Evolutionary conservation across 2,113 vertebrate species (phyloP), one percentile per base, ranked within the genome.

Genomic region (Vidua macroura): DNA sequence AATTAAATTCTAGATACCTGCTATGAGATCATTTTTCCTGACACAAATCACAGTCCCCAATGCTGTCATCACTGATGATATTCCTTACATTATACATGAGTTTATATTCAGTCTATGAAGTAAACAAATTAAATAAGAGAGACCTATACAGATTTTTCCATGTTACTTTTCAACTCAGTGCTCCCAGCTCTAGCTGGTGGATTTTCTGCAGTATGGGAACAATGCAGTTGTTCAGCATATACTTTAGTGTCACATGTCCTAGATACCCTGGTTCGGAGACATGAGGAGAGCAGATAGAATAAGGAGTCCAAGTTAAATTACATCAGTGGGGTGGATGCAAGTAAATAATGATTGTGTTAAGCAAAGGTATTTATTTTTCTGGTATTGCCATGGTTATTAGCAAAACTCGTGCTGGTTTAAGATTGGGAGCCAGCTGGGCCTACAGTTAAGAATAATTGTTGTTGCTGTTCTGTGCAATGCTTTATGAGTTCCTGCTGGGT

Each of bases 351-450:
- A 69, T 63, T 86, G 23, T 70, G 33, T 51, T 67, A 46, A 80
- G 33, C 23, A 83, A 77, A 94, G 51, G 55, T 83, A 83, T 94
- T 93, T 93, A 86, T 94, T 94, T 94, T 93, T 80, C 76, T 94
- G 27, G 17, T 80, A 39, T 88, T 70, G 33, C 56, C 84, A 77
- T 31, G 18, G 59, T 86, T 95, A 88, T 95, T 92, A 90, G 41
- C 44, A 83, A 90, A 92, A 77, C 68, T 43, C 90, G 24, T 93
- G 73, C 88, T 96, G 92, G 43, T 86, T 92, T 93, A 74, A 83
- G 83, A 83, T 2, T 83, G 55, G 55, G 51, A 93, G 27, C 85
- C 79, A 96, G 79, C 88, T 88, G 91, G 68, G 64, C 14, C 25
- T 94, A 55, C 55, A 74, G 59, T 55, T 92, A 92, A 90, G 84